Base-by-base conservation (phyloP, 2,113 vertebrate genomes). In the Cinclus cinclus region DNA sequence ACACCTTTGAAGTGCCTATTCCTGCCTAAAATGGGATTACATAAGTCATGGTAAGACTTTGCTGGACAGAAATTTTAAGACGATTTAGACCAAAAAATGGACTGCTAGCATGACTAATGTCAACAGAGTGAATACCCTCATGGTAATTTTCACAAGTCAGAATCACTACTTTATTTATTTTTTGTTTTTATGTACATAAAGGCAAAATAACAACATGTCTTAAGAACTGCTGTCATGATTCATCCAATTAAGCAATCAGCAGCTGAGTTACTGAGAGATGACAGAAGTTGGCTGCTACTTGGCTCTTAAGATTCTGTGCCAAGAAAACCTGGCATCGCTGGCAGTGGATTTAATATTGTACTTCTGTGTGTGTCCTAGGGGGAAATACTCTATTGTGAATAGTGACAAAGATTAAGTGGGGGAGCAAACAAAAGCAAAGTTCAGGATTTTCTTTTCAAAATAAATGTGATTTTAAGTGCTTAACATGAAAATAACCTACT, bases 21-120 rank as follows among this genome's bases (percentile, higher is more conserved):
- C 37, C 27, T 8, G 41, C 64, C 59, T 39, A 5, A 39, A 3
- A 22, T 0, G 6, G 50, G 30, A 46, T 27, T 0, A 0, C 4
- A 30, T 1, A 3, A 35, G 9, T 11, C 9, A 15, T 5, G 5
- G 0, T 13, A 67, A 59, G 33, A 35, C 24, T 58, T 12, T 2
- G 2, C 19, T 30, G 23, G n/a, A n/a, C 42, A 41, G 24, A 58
- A 44, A 41, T 49, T 59, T 28, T 46, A 68, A 58, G 75, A 39
- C 44, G 42, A 22, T 53, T 68, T 62, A 62, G 47, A 62, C 3
- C 21, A 89, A 30, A 49, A 79, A 58, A 70, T 1, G 5, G 60
- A 33, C 33, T n/a, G 35, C 37, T 67, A 23, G 47, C 2, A 3
- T 22, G 42, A 35, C 50, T 35, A n/a, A 23, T 30, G 27, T 46